Conservation (phyloP, 2,113 vertebrate species). For the Pungitius pungitius region DNA sequence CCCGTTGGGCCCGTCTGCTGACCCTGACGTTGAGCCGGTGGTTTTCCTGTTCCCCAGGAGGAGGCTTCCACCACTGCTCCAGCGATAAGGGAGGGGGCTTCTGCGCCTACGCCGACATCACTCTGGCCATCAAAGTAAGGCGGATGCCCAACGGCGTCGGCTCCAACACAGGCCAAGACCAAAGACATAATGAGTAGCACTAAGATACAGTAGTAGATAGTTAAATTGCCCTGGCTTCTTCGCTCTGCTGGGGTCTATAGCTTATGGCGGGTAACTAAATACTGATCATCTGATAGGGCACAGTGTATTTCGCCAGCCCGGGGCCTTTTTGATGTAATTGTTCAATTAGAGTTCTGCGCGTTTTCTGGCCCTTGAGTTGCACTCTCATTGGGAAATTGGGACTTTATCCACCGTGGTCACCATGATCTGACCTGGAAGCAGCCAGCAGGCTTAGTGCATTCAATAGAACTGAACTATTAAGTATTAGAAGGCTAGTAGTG, state of each 20-base stretch:
- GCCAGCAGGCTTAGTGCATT: neutral
- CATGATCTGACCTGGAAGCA: too few species aligned
- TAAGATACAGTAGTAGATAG: neutral
- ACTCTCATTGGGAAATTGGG: neutral
- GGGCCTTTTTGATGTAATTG: neutral
- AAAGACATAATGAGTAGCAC: neutral
- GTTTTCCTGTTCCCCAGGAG: conserved; percentile 82
- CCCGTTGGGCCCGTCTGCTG: conserved; percentile 1
- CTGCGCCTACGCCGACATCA: conserved; percentile 96
- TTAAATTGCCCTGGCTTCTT: neutral
- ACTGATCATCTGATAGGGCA: neutral
- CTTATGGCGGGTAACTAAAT: neutral
- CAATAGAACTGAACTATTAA: neutral
- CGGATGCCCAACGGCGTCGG: neutral
- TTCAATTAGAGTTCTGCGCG: neutral
- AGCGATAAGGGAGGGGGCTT: conserved; percentile 94
- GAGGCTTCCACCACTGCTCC: conserved; percentile 97
- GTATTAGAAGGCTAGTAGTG: neutral
- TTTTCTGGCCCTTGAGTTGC: neutral
- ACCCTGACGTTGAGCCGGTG: conserved; percentile 8
- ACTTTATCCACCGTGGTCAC: too few species aligned
- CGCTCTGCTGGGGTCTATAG: neutral
- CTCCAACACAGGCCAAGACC: neutral
- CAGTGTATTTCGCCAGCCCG: neutral
- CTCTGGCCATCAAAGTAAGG: conserved; percentile 91